A percentile compares a stretch with the other conserved stretches of the same genome.
Evolutionary conservation across 2,888 invertebrate genomes (phyloP).

Genomic region (Melieria omissa): DNA sequence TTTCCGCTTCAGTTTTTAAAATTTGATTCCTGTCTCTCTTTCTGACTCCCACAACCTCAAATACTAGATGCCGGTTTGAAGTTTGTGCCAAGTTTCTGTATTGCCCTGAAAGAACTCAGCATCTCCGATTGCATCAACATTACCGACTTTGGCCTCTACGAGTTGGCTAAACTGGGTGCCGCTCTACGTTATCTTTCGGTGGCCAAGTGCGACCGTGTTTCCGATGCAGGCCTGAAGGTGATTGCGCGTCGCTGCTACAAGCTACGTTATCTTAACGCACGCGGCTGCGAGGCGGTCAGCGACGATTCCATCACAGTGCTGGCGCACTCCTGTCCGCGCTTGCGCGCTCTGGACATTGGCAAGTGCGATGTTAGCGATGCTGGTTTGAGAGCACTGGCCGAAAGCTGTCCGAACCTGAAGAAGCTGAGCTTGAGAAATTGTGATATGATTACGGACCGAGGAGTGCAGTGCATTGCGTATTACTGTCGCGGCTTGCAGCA

Average conservation of each 20-base stretch:
- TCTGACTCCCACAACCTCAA: background rate
- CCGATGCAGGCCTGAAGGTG: conserved; percentile 88
- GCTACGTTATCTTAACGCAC: conserved; percentile 87
- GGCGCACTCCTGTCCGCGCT: conserved; percentile 84
- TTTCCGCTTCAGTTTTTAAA: background rate
- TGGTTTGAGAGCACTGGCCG: conserved; percentile 85
- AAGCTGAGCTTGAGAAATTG: conserved; percentile 91
- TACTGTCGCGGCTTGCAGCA: conserved; percentile 90
- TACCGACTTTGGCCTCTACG: conserved; percentile 91
- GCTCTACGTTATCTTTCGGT: conserved; percentile 92
- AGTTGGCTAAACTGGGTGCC: conserved; percentile 87
- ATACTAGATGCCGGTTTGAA: conserved; percentile 84
- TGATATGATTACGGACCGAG: conserved; percentile 90
- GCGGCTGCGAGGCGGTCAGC: conserved; percentile 94
- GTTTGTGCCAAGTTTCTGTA: conserved; percentile 89
- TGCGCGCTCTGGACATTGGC: conserved; percentile 89
- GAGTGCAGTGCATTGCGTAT: conserved; percentile 88
- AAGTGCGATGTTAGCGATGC: conserved; percentile 94
- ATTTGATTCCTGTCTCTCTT: background rate
- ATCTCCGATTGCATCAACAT: conserved; percentile 91
- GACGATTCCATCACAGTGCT: conserved; percentile 90
- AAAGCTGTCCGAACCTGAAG: conserved; percentile 89
- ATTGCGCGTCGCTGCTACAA: conserved; percentile 90
- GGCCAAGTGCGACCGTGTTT: conserved; percentile 92
- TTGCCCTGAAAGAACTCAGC: conserved; percentile 84